Evolutionary conservation across 92 coral and sea anemone genomes (phyloP).

Genomic region (Parazoanthus atlanticus): DNA sequence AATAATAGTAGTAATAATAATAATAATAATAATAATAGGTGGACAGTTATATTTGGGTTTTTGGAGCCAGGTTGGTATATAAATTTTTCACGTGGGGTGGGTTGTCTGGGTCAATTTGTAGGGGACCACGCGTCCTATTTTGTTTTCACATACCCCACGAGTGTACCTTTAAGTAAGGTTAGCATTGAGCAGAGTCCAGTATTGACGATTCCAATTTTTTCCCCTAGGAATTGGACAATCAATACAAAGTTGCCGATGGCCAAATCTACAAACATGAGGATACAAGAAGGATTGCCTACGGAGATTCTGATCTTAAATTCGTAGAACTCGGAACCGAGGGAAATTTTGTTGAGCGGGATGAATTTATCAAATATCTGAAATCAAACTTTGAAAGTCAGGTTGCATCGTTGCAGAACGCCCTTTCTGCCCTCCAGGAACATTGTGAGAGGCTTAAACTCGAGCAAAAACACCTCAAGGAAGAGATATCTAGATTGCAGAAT

Average conservation of each 20-base stretch:
- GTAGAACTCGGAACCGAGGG: background rate
- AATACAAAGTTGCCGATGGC: background rate
- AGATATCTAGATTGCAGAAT: slow-evolving; percentile 19
- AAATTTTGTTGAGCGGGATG: background rate
- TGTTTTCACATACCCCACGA: too few species aligned
- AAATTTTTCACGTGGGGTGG: too few species aligned
- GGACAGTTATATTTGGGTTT: too few species aligned
- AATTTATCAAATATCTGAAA: slow-evolving; percentile 23
- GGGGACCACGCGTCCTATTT: too few species aligned
- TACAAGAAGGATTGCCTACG: background rate
- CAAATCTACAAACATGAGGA: background rate
- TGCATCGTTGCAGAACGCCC: slow-evolving; percentile 17
- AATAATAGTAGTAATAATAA: too few species aligned
- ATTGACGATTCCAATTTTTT: background rate
- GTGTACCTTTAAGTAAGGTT: too few species aligned
- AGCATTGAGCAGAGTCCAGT: background rate
- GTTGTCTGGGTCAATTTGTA: too few species aligned
- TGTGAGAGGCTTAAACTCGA: slow-evolving; percentile 28
- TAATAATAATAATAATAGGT: too few species aligned
- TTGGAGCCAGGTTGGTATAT: too few species aligned
- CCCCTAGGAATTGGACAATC: background rate
- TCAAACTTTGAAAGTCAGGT: slow-evolving; percentile 29
- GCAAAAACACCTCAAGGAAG: slow-evolving; percentile 33
- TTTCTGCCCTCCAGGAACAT: slow-evolving; percentile 31
- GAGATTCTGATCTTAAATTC: background rate